Conservation (phyloP, 2,797 vertebrate species). For the Pseudochirops cupreus region DNA sequence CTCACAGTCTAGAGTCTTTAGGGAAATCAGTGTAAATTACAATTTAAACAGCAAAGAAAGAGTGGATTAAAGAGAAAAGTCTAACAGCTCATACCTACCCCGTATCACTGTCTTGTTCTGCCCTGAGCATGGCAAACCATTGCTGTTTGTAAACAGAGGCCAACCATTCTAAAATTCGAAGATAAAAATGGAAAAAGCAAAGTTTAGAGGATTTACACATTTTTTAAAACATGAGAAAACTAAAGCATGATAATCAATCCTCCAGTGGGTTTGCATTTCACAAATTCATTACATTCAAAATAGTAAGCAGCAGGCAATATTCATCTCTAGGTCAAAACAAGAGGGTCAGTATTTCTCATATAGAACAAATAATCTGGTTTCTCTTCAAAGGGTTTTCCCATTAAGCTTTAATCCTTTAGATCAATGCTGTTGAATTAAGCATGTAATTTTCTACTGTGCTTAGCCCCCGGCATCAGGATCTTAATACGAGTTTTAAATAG, state of each 20-base stretch:
- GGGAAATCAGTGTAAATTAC: conserved; percentile 32
- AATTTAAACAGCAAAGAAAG: conserved; percentile 12
- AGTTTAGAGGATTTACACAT: conserved; percentile 41
- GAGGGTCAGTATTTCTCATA: not conserved
- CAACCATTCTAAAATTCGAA: conserved; percentile 92
- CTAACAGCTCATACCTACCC: conserved; percentile 89
- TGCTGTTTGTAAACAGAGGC: conserved; percentile 95
- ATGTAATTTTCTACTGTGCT: not conserved
- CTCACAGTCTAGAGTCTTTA: conserved; percentile 26
- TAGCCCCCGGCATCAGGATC: not conserved
- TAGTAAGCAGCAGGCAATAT: not conserved
- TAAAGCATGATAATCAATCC: conserved; percentile 33
- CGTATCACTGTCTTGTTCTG: conserved; percentile 96
- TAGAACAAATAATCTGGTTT: not conserved
- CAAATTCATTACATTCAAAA: conserved; percentile 22
- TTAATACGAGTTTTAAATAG: not conserved
- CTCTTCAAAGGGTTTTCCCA: not conserved
- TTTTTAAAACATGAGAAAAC: conserved; percentile 26
- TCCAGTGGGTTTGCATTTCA: conserved; percentile 50
- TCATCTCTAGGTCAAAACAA: conserved; percentile 8
- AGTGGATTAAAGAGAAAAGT: conserved; percentile 26
- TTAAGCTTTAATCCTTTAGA: not conserved
- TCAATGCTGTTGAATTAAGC: not conserved
- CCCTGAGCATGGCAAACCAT: conserved; percentile 98
- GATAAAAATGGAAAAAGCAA: conserved; percentile 37